phyloP scores from a whole-genome alignment of 2,113 vertebrate genomes.

The Ictalurus punctatus region DNA sequence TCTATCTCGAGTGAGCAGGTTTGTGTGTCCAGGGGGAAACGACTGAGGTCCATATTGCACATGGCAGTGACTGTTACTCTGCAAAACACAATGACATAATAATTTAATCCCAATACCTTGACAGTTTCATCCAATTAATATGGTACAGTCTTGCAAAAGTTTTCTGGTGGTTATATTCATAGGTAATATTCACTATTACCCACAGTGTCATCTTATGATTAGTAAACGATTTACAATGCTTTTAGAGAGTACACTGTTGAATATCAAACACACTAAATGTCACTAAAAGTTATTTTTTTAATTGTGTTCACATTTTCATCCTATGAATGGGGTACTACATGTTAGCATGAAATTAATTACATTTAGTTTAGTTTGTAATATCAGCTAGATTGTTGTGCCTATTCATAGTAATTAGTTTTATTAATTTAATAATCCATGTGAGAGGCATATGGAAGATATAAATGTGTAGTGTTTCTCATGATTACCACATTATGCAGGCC shows the following conservation, averaged over 20 bases:
- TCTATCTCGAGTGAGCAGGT: conserved; percentile 97
- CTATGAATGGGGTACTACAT: not conserved
- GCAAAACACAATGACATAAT: conserved; percentile 53
- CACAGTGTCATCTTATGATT: not conserved
- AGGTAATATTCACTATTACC: not conserved
- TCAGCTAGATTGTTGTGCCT: not conserved
- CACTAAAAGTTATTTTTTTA: not conserved
- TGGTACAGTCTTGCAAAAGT: not conserved
- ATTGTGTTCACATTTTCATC: not conserved
- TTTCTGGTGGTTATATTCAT: not conserved
- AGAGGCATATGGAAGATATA: conserved; percentile 2
- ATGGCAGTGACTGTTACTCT: conserved; percentile 97
- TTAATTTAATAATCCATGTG: conserved; percentile 16
- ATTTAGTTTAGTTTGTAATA: not conserved
- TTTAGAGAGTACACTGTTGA: not conserved
- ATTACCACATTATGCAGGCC: not conserved
- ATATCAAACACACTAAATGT: not conserved
- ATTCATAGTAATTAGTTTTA: conserved; percentile 7
- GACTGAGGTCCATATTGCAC: conserved; percentile 99
- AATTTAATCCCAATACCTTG: not conserved
- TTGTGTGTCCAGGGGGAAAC: conserved; percentile 95
- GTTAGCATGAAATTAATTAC: conserved; percentile 1
- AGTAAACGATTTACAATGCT: not conserved
- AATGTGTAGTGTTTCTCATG: conserved; percentile 7
- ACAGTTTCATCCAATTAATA: not conserved